Evolutionary conservation across 2,113 vertebrate species (phyloP).

Genomic region (Alligator sinensis): DNA sequence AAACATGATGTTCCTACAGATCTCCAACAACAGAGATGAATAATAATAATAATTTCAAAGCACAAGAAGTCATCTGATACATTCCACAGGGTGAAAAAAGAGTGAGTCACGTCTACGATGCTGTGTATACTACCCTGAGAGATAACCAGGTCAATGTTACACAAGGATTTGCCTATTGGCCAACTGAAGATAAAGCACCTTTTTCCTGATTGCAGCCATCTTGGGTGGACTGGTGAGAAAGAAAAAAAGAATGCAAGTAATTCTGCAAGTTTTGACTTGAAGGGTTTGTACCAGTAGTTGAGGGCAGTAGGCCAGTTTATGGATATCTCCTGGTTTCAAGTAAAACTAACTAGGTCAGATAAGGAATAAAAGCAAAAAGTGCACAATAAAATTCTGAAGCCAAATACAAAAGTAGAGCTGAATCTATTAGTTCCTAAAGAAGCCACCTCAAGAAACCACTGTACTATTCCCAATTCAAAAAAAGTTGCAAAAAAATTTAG

Average conservation of each 20-base stretch:
- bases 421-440: background rate
- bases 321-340: background rate
- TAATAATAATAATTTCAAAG: slow-evolving; percentile 39
- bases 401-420: background rate
- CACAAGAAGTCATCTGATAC: slow-evolving; percentile 16
- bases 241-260: too few species aligned
- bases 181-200: background rate
- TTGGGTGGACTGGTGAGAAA: background rate
- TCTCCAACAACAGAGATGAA: slow-evolving; percentile 46
- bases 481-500: background rate
- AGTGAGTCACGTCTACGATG: background rate
- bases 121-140: background rate
- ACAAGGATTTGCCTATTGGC: background rate
- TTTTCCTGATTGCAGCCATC: background rate
- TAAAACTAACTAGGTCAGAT: background rate
- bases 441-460: background rate
- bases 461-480: background rate
- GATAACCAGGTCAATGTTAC: background rate
- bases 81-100: background rate
- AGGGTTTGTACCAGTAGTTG: background rate
- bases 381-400: background rate
- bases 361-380: background rate
- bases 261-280: background rate
- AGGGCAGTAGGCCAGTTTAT: background rate
- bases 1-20: slow-evolving; percentile 37